Evolutionary conservation across 2,113 vertebrate genomes (phyloP), one percentile per base, ranked within the genome.

Genomic region (Oriolus oriolus): DNA sequence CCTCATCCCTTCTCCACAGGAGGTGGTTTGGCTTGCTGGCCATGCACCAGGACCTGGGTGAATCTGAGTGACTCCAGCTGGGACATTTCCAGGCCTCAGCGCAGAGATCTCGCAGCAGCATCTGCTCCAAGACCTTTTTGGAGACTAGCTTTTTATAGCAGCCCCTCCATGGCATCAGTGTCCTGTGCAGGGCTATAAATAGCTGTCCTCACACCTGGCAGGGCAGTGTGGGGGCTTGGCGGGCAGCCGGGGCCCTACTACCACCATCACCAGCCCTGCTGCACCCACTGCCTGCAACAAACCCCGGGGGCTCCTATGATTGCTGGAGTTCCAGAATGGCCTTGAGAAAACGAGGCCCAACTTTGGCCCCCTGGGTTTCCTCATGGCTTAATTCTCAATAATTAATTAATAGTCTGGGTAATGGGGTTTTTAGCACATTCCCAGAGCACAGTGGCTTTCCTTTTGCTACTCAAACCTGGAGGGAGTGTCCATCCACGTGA

Each of bases 61-160:
- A 37, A 68, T 68, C 20, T 5, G n/a, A 75, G 49, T 54, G 84
- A 52, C 33, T 65, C 70, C 11, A 30, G 42, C 81, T 86, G 85
- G 79, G 87, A 33, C 1, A 1, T 70, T 83, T 94, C 92, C 71
- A 91, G 63, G 53, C 71, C 68, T 76, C 35, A 9, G 47, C 0
- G 0, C 1, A 2, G 66, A 93, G 87, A 54, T 87, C 60, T 93
- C 35, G 1, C 79, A 52, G 35, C 76, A 95, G 93, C 75, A 86
- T 94, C 82, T 94, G 93, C 94, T 84, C 63, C 1, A 3, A 90
- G 96, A 94, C 79, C 94, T 93, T 97, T 95, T 59, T 2, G 0
- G 90, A 86, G 87, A 23, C 37, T 82, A 47, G 86, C 91, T 95
- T 95, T 96, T 95, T 94, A 97, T 94, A 96, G 91, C 84, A 91